Base-by-base conservation (phyloP, 2,113 vertebrate genomes). In the Heterotilapia buettikoferi region DNA sequence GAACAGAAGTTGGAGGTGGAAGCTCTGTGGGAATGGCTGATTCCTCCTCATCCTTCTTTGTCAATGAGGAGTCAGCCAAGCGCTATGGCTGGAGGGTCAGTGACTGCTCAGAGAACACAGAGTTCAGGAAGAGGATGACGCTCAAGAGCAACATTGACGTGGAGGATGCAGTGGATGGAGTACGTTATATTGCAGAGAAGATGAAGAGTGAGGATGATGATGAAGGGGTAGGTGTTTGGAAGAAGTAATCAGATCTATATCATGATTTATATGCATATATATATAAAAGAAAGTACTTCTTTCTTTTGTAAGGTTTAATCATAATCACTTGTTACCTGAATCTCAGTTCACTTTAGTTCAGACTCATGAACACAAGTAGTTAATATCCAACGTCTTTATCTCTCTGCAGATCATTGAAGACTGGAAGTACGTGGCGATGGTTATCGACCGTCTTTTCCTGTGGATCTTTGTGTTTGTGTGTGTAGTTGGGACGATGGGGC, bases 371-470 rank as follows among this genome's bases (percentile, higher is more conserved):
- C 40, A 36, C 36, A 36, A 36, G 2, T 80, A 5, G 3, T 79
- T 57, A 83, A 83, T 21, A 61, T 59, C 9, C 9, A 57, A 40
- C 9, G 3, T 90, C 16, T 47, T 61, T 84, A 53, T 29, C 24
- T 90, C 83, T 79, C 87, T 52, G 43, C 93, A 97, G 96, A 96
- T 97, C 73, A 96, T 96, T 68, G 96, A 97, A 90, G 96, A 97
- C 90, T 97, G 96, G 96, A 97, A 97, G 83, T 97, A 97, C 4
- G 96, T 97, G n/a, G 96, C 96, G 21, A 97, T 97, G 96, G 96
- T 97, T 86, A 97, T 97, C 11, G 96, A 97, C 80, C 95, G 96
- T 11, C 96, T 97, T 88, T 97, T 97, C 92, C 88, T 97, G 89
- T 97, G 96, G 96, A 96, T 97, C 94, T 97, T 97, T 89, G 95